Conservation (phyloP, 2,797 vertebrate genomes). For the Smutsia gigantea region DNA sequence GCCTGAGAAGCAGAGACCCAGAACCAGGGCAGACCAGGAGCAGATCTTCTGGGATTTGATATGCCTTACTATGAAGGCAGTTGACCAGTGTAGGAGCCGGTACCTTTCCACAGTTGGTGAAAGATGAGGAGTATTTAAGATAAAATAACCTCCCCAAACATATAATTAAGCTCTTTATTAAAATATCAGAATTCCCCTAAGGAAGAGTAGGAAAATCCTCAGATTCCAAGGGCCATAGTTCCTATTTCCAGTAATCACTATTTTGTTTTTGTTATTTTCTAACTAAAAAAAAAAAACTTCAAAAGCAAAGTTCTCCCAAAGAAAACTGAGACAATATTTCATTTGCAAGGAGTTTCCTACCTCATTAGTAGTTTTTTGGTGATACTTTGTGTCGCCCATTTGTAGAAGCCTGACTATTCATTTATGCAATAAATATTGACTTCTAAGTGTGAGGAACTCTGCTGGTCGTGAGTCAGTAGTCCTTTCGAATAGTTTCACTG, state of each 20-base stretch:
- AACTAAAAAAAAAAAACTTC: background rate
- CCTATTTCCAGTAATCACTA: background rate
- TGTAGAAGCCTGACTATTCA: background rate
- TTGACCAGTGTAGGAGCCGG: background rate
- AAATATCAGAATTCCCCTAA: background rate
- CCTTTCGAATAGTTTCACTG: background rate
- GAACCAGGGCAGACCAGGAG: background rate
- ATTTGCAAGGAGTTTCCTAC: background rate
- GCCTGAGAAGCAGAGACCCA: background rate
- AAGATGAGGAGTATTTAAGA: background rate
- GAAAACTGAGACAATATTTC: background rate
- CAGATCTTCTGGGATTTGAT: background rate
- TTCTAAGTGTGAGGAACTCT: background rate
- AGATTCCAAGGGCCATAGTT: background rate
- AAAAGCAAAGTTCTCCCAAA: background rate
- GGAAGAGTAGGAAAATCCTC: background rate
- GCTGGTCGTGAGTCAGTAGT: background rate
- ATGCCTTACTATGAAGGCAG: background rate
- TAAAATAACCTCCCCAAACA: background rate
- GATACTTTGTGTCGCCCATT: background rate
- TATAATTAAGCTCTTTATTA: background rate
- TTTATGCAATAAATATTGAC: background rate
- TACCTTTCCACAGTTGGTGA: background rate
- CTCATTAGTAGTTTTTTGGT: background rate
- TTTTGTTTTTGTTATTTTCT: background rate